Evolutionary conservation across 2,888 invertebrate genomes (phyloP), one percentile per base, ranked within the genome.

Genomic region (Chrysodeixis includens): DNA sequence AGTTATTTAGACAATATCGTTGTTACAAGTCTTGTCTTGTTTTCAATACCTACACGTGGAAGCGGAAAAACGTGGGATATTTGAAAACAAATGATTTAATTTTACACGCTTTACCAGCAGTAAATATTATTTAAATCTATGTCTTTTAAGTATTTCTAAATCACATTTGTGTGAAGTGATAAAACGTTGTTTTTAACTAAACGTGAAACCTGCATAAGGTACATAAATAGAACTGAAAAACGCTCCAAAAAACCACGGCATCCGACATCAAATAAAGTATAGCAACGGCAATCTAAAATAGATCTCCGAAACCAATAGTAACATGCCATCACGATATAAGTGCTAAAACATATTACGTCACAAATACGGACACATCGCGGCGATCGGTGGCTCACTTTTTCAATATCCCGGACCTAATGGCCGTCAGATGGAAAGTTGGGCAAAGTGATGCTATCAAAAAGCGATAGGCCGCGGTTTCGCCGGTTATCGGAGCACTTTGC

Each of bases 401-500:
- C 94, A 95, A 94, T 94, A 94, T 94, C 92, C 90, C 91, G 83
- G 78, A 92, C 89, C 93, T 95, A 95, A 95, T 94, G 95, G 94
- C 90, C 90, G 88, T 83, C 95, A 95, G 92, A 93, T 95, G 95
- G 94, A 92, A 91, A 94, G 92, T 94, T 94, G 89, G 91, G 89
- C 88, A 94, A 95, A 95, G 94, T 94, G 94, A 93, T 93, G 94
- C 94, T 93, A 95, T 95, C 94, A 95, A 95, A 95, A 94, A 93
- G 92, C 94, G 92, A 94, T 95, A 94, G 94, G 93, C 93, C 80
- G 93, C 88, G 93, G 92, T 91, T 90, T 90, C 89, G 86, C 85
- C 91, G 91, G 94, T 94, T 94, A 94, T 94, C 94, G 93, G 88
- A 88, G 85, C 93, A 95, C 93, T 95, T 95, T 94, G 88, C 94